These are phyloP conservation scores for Nomada fucata DNA, from an alignment of 2,888 invertebrate genomes.

Conservation along the genomic window DNA sequence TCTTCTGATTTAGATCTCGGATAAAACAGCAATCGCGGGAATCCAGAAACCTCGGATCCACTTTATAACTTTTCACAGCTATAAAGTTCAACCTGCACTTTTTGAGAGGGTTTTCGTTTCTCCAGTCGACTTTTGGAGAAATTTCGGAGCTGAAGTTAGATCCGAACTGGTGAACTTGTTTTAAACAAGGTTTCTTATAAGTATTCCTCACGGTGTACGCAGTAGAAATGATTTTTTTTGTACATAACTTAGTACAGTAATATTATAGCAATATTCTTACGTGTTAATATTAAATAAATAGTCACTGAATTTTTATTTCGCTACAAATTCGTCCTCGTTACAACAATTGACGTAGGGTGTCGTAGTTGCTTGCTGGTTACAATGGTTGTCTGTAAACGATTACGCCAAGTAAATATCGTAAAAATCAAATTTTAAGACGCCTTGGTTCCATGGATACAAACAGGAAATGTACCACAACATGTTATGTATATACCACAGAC, in stretches of 20 bases:
- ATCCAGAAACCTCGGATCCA: neutral
- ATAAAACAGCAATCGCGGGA: constrained; percentile 10
- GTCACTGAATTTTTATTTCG: neutral
- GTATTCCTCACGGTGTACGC: no score
- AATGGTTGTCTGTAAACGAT: constrained; percentile 5
- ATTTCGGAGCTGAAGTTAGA: no score
- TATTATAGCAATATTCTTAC: no score
- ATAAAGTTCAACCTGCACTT: neutral
- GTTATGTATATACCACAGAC: neutral
- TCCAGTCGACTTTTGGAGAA: neutral
- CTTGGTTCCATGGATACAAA: neutral
- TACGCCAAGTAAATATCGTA: constrained; percentile 6
- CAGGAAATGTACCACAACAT: neutral
- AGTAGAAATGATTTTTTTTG: no score
- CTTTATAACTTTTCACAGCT: constrained; percentile 9
- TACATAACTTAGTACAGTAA: no score
- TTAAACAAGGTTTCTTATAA: no score
- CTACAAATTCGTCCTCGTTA: neutral
- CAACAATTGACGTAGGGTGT: neutral
- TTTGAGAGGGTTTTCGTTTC: neutral
- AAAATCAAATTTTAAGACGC: constrained; percentile 18
- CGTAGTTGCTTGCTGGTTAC: constrained; percentile 1
- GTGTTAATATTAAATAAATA: no score
- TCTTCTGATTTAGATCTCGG: constrained; percentile 33
- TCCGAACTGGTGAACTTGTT: no score